Conservation (phyloP, 2,888 invertebrate genomes). For the Drosophila austrosaltans region DNA sequence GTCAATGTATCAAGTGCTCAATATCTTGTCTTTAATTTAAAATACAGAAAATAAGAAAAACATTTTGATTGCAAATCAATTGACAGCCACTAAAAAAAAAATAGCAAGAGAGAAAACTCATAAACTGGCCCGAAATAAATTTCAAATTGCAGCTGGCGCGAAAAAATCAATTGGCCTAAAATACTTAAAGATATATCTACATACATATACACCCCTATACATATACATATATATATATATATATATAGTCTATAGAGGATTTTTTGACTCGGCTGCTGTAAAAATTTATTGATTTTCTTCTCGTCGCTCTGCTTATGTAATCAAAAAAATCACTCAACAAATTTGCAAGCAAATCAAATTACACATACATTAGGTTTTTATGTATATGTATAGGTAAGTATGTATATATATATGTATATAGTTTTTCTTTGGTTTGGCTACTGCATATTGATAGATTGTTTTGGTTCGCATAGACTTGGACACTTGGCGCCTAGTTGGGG, state of each 20-base stretch:
- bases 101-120: conserved; percentile 25
- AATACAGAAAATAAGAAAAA: conserved; percentile 1
- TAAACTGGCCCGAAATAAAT: conserved; percentile 11
- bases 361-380: conserved; percentile 54
- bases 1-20: background rate
- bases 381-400: conserved; percentile 20
- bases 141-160: conserved; percentile 19
- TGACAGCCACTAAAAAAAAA: conserved; percentile 41
- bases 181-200: background rate
- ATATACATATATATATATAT: background rate
- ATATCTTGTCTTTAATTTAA: conserved; percentile 58
- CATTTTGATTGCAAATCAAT: conserved; percentile 61
- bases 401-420: background rate
- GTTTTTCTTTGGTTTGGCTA: conserved; percentile 37
- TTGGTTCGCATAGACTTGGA: conserved; percentile 14
- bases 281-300: conserved; percentile 35
- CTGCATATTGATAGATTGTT: conserved; percentile 60
- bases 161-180: conserved; percentile 23
- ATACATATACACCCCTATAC: too few relatives aligned
- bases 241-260: background rate
- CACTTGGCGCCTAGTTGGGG: conserved; percentile 57
- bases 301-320: conserved; percentile 54
- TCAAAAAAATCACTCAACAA: conserved; percentile 60
- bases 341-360: conserved; percentile 68
- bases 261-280: conserved; percentile 7